Evolutionary conservation across 2,888 invertebrate species (phyloP).

Genomic region (Scaptomyza polygonia): DNA sequence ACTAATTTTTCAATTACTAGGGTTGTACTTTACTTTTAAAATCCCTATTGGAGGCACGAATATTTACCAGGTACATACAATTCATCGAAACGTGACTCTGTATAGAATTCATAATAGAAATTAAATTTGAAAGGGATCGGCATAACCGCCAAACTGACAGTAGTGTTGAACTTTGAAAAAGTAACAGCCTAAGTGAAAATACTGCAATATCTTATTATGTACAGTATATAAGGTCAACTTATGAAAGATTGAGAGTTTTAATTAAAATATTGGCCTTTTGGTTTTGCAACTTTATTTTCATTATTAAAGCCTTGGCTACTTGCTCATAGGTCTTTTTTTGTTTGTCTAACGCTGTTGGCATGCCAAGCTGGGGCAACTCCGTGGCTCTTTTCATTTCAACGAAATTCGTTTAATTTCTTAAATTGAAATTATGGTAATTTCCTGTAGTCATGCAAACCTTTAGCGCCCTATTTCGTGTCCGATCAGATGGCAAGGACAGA

Average conservation of each 20-base stretch:
- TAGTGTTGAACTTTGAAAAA: not conserved
- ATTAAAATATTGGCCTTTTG: constrained; percentile 21
- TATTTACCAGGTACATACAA: too few relatives aligned
- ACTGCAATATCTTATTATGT: too few relatives aligned
- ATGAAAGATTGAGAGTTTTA: not conserved
- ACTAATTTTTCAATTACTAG: not conserved
- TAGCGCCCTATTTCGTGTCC: constrained; percentile 65
- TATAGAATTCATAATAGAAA: not conserved
- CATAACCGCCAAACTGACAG: not conserved
- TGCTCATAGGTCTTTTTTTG: constrained; percentile 10
- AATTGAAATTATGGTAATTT: constrained; percentile 82
- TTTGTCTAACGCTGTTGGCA: constrained; percentile 28
- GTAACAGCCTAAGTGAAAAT: not conserved
- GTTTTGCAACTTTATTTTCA: constrained; percentile 40
- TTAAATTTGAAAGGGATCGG: not conserved
- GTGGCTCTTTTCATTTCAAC: constrained; percentile 50
- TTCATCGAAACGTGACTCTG: too few relatives aligned
- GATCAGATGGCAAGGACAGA: constrained; percentile 19
- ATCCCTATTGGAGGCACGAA: not conserved
- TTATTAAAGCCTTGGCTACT: constrained; percentile 54
- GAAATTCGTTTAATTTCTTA: constrained; percentile 79
- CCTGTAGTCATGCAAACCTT: constrained; percentile 78
- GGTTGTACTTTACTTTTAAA: not conserved
- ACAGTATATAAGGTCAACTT: not conserved
- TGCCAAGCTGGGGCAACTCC: constrained; percentile 32